Percentiles rank a stretch among this genome's conserved stretches.
These are phyloP conservation scores for Cantharis lateralis DNA, from an alignment of 2,888 invertebrate genomes.

Conservation along the genomic window DNA sequence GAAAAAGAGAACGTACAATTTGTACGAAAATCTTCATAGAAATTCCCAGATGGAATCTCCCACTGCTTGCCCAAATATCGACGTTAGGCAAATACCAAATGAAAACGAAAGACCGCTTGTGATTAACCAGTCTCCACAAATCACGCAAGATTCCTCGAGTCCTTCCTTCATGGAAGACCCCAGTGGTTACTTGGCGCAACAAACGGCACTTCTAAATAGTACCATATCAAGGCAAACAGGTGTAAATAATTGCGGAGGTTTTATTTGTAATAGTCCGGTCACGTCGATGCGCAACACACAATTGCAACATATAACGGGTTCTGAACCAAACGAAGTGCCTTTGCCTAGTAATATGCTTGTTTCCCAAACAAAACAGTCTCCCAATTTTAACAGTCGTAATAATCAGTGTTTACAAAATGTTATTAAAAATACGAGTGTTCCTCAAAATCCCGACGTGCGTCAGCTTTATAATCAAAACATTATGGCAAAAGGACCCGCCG, in stretches of 20 bases:
- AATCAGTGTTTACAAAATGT: constrained; percentile 43
- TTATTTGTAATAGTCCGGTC: constrained; percentile 49
- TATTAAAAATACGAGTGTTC: constrained; percentile 11
- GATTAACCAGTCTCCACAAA: constrained; percentile 46
- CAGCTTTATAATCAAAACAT: constrained; percentile 39
- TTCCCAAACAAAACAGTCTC: constrained; percentile 43
- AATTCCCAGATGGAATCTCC: constrained; percentile 26
- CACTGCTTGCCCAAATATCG: constrained; percentile 64
- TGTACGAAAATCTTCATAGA: constrained; percentile 51
- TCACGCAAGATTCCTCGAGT: constrained; percentile 50
- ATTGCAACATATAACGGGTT: constrained; percentile 42
- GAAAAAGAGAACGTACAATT: constrained; percentile 62
- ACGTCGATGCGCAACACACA: constrained; percentile 42
- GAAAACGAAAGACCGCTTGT: constrained; percentile 53
- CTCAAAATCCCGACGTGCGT: constrained; percentile 25
- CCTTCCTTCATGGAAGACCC: constrained; percentile 93
- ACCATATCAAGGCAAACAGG: constrained; percentile 73
- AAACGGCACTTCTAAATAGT: constrained; percentile 83
- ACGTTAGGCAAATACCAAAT: constrained; percentile 61
- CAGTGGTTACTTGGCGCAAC: constrained; percentile 87
- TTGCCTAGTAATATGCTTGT: constrained; percentile 53
- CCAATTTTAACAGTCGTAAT: constrained; percentile 39
- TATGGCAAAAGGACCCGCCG: constrained; percentile 41
- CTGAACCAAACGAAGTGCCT: constrained; percentile 52
- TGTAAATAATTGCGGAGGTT: constrained; percentile 48